Base-by-base conservation (phyloP, 2,888 invertebrate species). In the Diadromus collaris region DNA sequence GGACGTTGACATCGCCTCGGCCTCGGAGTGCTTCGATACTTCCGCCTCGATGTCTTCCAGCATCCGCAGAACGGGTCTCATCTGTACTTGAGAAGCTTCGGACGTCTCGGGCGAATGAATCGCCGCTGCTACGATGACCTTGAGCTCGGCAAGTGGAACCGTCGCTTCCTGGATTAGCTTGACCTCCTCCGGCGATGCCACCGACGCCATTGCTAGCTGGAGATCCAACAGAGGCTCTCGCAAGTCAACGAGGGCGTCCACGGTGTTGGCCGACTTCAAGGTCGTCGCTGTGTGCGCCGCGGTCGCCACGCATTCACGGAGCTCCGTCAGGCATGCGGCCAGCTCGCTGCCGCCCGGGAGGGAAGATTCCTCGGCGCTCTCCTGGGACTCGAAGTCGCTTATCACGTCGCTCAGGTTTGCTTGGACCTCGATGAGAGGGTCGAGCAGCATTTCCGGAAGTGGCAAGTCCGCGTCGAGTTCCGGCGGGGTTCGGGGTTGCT, bases 101-200 rank as follows among this genome's bases (percentile, higher is more conserved):
- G 82, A 81, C 21, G 78, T 79, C 32, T 83, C 73, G 46, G 94
- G 93, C 85, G 95, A 95, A 87, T 94, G 94, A 88, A 95, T 94
- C 46, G 95, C 93, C 1, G 94, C 93, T 21, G 93, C 93, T 6
- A 96, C 87, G 29, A 94, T 93, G 83, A 94, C 93, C 85, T 95
- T 94, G 27, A 96, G 89, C 38, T 92, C 92, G 83, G 93, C 93
- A 46, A 96, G 91, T 2, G 95, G 93, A 29, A 92, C 90, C 16
- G 92, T 92, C 32, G 94, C 89, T 76, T 92, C 92, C 77, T 93
- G 93, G 9, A 94, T 93, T 84, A 94, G 91, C 2, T 93, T 92
- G 56, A 92, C 89, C 76, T 92, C 91, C 81, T 90, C 90, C 6
- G 89, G 87, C 69, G 91, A 91, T 2, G 80, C 71, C 60, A 91